Percentiles rank a stretch among this genome's conserved stretches.
These are phyloP conservation scores for Oenanthe melanoleuca DNA, from an alignment of 2,113 vertebrate species.

Conservation along the genomic window DNA sequence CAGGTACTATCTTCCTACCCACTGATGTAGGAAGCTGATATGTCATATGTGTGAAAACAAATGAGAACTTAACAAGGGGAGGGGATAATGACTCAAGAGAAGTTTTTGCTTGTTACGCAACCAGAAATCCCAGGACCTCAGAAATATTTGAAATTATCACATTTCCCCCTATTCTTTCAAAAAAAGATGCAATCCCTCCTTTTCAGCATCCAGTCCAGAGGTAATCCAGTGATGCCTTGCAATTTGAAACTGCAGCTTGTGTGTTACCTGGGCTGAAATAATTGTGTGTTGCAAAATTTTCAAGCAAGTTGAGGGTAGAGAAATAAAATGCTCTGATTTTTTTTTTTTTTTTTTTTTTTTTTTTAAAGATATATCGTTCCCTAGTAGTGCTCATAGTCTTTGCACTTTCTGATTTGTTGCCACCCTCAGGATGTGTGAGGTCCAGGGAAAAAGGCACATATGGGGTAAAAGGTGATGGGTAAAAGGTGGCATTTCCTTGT, in stretches of 20 bases:
- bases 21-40: constrained; percentile 46
- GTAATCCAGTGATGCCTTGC: background rate
- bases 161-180: background rate
- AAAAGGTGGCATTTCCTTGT: background rate
- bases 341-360: background rate
- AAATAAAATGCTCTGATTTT: background rate
- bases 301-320: background rate
- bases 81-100: constrained; percentile 14
- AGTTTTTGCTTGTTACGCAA: constrained; percentile 30
- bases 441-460: accelerated
- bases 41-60: constrained; percentile 60
- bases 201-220: background rate
- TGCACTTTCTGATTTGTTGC: background rate
- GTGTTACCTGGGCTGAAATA: background rate
- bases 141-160: background rate
- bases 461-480: background rate
- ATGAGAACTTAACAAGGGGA: constrained; percentile 31
- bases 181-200: background rate
- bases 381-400: background rate
- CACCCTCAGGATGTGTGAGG: background rate
- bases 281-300: background rate
- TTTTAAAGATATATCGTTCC: background rate
- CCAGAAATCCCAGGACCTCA: constrained; percentile 1
- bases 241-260: background rate
- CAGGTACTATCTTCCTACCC: constrained; percentile 4